A percentile compares a stretch with the other conserved stretches of the same genome.
phyloP scores from a whole-genome alignment of 2,797 vertebrate species.

The Crenichthys baileyi region DNA sequence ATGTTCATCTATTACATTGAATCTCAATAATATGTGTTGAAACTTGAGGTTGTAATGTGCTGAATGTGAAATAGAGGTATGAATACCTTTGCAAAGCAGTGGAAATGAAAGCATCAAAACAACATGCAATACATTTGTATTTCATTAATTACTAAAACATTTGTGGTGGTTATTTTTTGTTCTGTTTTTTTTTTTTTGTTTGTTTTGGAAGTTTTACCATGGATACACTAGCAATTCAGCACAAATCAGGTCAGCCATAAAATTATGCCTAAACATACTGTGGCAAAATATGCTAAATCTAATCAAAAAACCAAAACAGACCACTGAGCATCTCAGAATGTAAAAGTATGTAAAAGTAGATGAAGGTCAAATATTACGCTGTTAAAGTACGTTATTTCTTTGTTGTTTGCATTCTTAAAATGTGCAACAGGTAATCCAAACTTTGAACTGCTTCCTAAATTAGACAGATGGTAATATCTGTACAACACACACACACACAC shows the following conservation, averaged over 20 bases:
- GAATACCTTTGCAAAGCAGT: neutral
- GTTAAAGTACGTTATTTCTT: neutral
- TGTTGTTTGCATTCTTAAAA: neutral
- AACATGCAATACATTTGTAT: neutral
- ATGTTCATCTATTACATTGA: neutral
- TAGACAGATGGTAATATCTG: neutral
- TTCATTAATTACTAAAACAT: too few species aligned
- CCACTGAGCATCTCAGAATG: neutral
- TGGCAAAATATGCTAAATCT: neutral
- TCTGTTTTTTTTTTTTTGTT: too few species aligned
- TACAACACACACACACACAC: neutral
- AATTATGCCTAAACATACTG: neutral
- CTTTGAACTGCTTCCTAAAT: neutral
- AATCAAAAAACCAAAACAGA: neutral
- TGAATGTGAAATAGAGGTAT: neutral
- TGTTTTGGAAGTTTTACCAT: neutral
- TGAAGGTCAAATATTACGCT: neutral
- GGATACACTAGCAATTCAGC: neutral
- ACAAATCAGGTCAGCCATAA: neutral
- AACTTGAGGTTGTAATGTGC: too few species aligned
- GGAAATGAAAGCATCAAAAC: neutral
- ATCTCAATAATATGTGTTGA: neutral
- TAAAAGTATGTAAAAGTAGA: neutral
- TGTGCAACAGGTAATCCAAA: neutral
- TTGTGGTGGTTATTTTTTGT: too few species aligned